phyloP scores from a whole-genome alignment of 2,797 vertebrate genomes.

The Sebastes hubbsi region DNA sequence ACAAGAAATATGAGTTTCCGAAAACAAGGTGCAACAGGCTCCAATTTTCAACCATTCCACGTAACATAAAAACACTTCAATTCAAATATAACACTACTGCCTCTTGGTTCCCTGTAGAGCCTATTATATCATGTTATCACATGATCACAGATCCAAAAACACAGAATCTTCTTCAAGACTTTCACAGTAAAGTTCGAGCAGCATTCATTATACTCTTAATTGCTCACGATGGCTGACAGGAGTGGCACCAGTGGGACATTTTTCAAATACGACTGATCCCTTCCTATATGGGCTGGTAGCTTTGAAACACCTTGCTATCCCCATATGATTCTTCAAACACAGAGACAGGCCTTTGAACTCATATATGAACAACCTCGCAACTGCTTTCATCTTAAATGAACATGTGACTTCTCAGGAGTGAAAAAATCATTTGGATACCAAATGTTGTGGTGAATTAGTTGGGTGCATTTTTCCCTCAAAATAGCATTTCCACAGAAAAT shows the following conservation, averaged over 20 bases:
- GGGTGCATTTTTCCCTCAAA: not conserved
- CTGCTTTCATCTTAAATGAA: slow-evolving; percentile 54
- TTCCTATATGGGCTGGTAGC: not conserved
- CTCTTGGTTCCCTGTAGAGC: not conserved
- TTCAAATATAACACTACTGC: not conserved
- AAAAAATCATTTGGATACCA: slow-evolving; percentile 24
- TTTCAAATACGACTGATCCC: slow-evolving; percentile 2
- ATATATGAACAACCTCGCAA: slow-evolving; percentile 21
- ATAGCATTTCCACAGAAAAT: slow-evolving; percentile 11
- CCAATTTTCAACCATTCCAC: not conserved
- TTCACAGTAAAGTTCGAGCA: not conserved
- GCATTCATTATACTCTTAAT: not conserved
- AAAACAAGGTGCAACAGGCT: not conserved
- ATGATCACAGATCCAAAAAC: not conserved
- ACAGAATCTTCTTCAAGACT: not conserved
- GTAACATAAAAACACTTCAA: not conserved
- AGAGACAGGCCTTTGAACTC: slow-evolving; percentile 62
- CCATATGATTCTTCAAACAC: slow-evolving; percentile 55
- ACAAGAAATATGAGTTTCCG: not conserved
- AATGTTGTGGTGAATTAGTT: slow-evolving; percentile 17
- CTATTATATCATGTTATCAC: not conserved
- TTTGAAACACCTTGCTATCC: slow-evolving; percentile 42
- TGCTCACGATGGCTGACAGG: not conserved
- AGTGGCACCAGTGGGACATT: not conserved
- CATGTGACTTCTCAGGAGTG: slow-evolving; percentile 24